phyloP scores from a whole-genome alignment of 2,113 vertebrate genomes.

The Brachirus orientalis region DNA sequence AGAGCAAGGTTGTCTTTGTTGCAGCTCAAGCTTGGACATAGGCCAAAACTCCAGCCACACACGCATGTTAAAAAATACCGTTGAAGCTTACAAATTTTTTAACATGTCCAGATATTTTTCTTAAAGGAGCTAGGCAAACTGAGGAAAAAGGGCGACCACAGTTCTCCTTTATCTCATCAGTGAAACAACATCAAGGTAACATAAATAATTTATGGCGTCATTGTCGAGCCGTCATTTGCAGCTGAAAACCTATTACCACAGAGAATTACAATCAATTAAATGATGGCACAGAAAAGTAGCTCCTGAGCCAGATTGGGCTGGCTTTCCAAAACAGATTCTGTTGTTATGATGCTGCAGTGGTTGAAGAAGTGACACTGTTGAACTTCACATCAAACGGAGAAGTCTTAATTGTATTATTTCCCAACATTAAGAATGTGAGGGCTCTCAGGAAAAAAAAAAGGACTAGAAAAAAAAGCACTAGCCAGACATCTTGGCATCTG shows the following conservation, averaged over 20 bases:
- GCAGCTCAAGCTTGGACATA: conserved; percentile 69
- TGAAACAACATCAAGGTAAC: conserved; percentile 60
- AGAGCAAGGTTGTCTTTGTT: conserved; percentile 80
- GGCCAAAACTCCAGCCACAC: conserved; percentile 48
- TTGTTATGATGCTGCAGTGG: too few species aligned
- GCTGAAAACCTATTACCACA: conserved; percentile 30
- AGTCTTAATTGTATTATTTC: conserved; percentile 77
- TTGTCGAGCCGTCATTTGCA: conserved; percentile 33
- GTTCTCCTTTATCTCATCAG: conserved; percentile 60
- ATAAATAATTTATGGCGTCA: conserved; percentile 58
- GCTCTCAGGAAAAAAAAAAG: conserved; percentile 71
- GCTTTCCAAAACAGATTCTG: neutral
- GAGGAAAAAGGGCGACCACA: conserved; percentile 3
- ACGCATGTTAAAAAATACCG: conserved; percentile 4
- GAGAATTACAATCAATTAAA: conserved; percentile 60
- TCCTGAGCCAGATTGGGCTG: conserved; percentile 27
- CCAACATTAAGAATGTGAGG: conserved; percentile 79
- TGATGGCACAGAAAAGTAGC: neutral
- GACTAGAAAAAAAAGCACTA: conserved; percentile 68
- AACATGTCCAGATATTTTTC: conserved; percentile 60
- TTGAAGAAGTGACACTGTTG: neutral
- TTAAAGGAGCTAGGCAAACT: neutral
- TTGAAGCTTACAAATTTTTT: conserved; percentile 55
- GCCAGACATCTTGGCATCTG: conserved; percentile 86
- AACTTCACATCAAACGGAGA: conserved; percentile 36